A percentile compares a stretch with the other conserved stretches of the same genome.
These are phyloP conservation scores for Stegophylla sp. DNA, from an alignment of 2,888 invertebrate species.

Conservation along the genomic window DNA sequence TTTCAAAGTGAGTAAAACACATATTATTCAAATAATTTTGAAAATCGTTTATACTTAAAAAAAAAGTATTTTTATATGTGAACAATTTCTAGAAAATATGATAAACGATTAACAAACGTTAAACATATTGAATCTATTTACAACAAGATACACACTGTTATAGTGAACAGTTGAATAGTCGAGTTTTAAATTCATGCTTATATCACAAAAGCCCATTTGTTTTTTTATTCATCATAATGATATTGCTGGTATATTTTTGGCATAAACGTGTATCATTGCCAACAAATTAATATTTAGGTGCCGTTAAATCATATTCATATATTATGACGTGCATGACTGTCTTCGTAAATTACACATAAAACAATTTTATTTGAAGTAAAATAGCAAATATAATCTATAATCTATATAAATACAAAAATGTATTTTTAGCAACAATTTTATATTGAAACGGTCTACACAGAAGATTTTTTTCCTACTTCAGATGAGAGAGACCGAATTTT, in stretches of 20 bases:
- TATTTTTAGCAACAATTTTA: slow-evolving; percentile 50
- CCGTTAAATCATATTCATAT: slow-evolving; percentile 7
- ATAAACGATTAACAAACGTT: background rate
- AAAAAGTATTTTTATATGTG: no score
- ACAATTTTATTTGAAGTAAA: background rate
- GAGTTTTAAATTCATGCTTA: no score
- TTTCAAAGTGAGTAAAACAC: no score
- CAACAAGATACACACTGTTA: no score
- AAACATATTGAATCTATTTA: no score
- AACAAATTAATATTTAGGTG: slow-evolving; percentile 26
- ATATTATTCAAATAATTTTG: no score
- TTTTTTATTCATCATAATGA: slow-evolving; percentile 1
- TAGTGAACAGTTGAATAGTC: no score
- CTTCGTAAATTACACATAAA: background rate
- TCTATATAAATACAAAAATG: background rate
- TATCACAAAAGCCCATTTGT: no score
- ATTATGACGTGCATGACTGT: background rate
- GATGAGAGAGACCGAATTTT: slow-evolving; percentile 23
- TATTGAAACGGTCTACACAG: slow-evolving; percentile 1
- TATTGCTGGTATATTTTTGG: slow-evolving; percentile 23
- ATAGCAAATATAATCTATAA: background rate
- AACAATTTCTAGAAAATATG: background rate
- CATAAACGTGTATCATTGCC: background rate
- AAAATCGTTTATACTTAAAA: background rate
- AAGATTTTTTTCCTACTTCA: background rate